phyloP scores from a whole-genome alignment of 2,113 vertebrate genomes.

The Neopipo cinnamomea region DNA sequence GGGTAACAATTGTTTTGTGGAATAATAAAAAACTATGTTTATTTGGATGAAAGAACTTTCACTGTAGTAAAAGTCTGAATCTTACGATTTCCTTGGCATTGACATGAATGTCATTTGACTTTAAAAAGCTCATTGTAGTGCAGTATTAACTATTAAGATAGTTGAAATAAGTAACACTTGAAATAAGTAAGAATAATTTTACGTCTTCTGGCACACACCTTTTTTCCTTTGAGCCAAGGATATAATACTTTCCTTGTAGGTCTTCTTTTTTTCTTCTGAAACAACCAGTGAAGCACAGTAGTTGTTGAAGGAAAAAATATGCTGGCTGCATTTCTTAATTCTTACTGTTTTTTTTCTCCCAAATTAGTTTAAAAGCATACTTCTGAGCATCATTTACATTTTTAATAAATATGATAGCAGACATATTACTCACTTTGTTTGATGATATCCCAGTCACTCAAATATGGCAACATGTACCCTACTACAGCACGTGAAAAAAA shows the following conservation, averaged over 20 bases:
- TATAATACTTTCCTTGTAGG: background rate
- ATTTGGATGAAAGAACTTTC: constrained; percentile 9
- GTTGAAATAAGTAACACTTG: background rate
- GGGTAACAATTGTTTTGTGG: background rate
- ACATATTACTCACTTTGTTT: constrained; percentile 15
- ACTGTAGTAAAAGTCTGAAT: background rate
- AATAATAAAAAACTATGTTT: background rate
- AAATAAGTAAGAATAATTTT: background rate
- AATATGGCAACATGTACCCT: background rate
- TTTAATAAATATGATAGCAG: constrained; percentile 47
- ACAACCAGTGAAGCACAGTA: background rate
- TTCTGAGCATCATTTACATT: constrained; percentile 46
- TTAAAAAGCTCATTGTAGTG: background rate
- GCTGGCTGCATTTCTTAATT: constrained; percentile 40
- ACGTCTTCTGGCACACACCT: background rate
- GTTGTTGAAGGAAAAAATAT: constrained; percentile 13
- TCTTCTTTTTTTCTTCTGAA: constrained; percentile 18
- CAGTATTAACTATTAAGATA: background rate
- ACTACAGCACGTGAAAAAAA: background rate
- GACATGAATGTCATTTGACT: background rate
- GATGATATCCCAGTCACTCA: background rate
- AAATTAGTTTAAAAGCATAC: constrained; percentile 47
- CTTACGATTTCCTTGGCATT: background rate
- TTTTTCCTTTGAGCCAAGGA: constrained; percentile 34
- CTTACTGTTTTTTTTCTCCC: constrained; percentile 25